Evolutionary conservation across 2,888 invertebrate genomes (phyloP), one percentile per base, ranked within the genome.

Genomic region (Anaspis maculata): DNA sequence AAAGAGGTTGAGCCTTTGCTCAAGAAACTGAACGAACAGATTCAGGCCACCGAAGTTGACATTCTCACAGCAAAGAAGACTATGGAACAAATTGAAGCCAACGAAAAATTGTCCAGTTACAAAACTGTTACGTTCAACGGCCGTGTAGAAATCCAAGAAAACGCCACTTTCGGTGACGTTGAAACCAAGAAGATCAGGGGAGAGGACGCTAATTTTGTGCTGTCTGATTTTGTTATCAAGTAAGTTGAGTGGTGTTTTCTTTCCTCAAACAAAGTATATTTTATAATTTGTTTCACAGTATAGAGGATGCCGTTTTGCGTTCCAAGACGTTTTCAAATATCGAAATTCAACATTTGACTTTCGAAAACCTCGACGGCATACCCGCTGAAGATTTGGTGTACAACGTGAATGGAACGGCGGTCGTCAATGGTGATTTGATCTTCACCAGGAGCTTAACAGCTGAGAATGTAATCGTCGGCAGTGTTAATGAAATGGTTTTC

Each of bases 101-200:
- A n/a, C n/a, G n/a, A n/a, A n/a, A n/a, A 24, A 7, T 10, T 4
- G 4, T 4, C 6, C 9, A 24, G 11, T 5, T 24, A 24, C 10
- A 5, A 54, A 15, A 52, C 44, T 16, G 40, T 67, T 2, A 44
- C 60, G 13, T 44, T 70, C 6, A 51, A 53, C 15, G 67, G 63
- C 12, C 37, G 48, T 25, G 41, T 69, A 2, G 44, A 49, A 30
- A 48, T 67, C 15, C 42, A 42, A 10, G 62, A 59, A 10, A 48
- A 41, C 6, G 43, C 60, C 25, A 44, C 49, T 2, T 44, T 56
- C 13, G 44, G 54, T 13, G 46, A 52, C 27, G 43, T 66, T 11
- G 36, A 41, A 9, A 48, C 61, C 6, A 33, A 40, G 3, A 45
- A 32, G 12, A 41, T 69, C 15, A 64, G 66, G 38, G 59, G 51